Evolutionary conservation across 2,888 invertebrate genomes (phyloP), one percentile per base, ranked within the genome.

Genomic region (Epirrhoe alternata): DNA sequence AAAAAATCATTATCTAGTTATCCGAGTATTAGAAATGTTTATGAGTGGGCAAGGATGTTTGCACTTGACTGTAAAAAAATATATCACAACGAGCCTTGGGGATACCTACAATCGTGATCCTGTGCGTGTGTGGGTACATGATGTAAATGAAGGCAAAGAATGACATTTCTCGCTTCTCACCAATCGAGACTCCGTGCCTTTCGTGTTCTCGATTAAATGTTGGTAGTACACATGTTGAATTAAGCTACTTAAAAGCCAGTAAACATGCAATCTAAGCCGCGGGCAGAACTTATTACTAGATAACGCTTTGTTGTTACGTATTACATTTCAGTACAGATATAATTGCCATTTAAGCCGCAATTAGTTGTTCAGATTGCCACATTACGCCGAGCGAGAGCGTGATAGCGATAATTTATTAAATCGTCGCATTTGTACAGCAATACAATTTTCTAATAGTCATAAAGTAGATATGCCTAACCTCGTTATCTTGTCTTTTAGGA

Each of bases 401-500:
- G 54, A 54, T 54, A 54, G 38, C 38, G 54, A 38, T 35, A 54
- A 54, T 54, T 38, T 54, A 30, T 45, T 45, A 16, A 10, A 38
- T 35, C 54, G 4, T 54, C 38, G 38, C 17, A 16, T 16, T 53
- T 47, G 47, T 47, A 47, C 16, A 16, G 16, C 16, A 16, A 47
- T 47, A 16, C 16, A 16, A 47, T 47, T 47, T 47, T 16, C 47
- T 16, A 16, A 16, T 12, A 47, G 47, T 47, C 47, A 3, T n/a
- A 42, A 7, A 7, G 14, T 47, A 45, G 38, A 12, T 31, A 47
- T 42, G 57, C 24, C 10, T 42, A 35, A 47, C 33, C 58, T 6
- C 49, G 52, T 59, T 49, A 64, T 54, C 54, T 42, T 50, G 17
- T 16, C n/a, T 42, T 65, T 61, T 49, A 54, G 53, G 68, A 64